Evolutionary conservation across 2,113 vertebrate genomes (phyloP).

Genomic region (Apodemus sylvaticus): DNA sequence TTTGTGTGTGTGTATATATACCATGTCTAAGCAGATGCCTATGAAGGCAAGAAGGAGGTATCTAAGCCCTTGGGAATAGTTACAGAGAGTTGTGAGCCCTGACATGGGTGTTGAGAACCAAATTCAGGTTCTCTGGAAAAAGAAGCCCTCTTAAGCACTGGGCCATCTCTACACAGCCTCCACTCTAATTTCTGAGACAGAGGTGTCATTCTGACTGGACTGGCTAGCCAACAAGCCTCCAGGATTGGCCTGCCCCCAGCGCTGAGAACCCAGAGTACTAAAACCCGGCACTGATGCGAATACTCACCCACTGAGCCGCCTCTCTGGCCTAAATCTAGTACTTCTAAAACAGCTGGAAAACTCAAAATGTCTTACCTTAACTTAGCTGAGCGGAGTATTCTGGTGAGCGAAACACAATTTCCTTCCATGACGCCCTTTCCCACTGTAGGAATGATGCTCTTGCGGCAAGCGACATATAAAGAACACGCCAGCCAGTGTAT

Average conservation of each 20-base stretch:
- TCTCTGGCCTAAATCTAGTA: background rate
- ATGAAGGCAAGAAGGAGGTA: background rate
- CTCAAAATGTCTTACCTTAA: slow-evolving; percentile 89
- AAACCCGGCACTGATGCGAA: too few species aligned
- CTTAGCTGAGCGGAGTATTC: slow-evolving; percentile 95
- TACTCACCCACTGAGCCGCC: background rate
- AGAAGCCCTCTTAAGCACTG: background rate
- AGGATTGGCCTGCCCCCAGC: background rate
- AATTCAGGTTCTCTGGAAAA: background rate
- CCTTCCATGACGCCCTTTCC: slow-evolving; percentile 96
- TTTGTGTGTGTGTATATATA: background rate
- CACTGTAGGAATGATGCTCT: slow-evolving; percentile 93
- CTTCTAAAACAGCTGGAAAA: slow-evolving; percentile 42
- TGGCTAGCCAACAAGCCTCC: background rate
- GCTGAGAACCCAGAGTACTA: background rate
- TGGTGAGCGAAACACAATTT: slow-evolving; percentile 97
- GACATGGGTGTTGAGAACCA: background rate
- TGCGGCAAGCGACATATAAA: slow-evolving; percentile 95
- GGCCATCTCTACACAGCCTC: background rate
- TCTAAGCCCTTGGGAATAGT: background rate
- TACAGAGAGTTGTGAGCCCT: background rate
- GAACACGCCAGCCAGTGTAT: slow-evolving; percentile 97
- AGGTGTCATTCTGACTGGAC: background rate
- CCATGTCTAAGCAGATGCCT: background rate
- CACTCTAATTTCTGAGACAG: background rate